Conservation (phyloP, 92 coral and sea anemone genomes). For the Anthopleura xanthogrammica region DNA sequence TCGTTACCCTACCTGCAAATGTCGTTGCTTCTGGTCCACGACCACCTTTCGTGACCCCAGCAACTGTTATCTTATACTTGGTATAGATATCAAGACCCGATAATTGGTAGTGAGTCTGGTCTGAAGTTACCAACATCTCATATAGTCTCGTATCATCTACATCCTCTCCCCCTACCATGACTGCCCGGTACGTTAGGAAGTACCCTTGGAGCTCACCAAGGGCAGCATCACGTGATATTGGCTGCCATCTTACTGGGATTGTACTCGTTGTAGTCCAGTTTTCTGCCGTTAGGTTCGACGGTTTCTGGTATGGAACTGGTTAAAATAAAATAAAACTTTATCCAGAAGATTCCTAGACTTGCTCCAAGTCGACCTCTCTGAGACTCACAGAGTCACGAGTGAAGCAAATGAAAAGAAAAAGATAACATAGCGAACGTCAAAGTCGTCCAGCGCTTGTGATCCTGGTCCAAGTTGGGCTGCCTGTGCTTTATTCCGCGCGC, state of each 20-base stretch:
- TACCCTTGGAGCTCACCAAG: constrained; percentile 20
- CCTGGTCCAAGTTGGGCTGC: no score
- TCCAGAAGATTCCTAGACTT: neutral
- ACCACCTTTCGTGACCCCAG: neutral
- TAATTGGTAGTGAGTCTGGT: constrained; percentile 13
- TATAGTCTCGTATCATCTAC: neutral
- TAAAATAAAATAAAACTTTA: neutral
- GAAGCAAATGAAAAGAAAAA: no score
- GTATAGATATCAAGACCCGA: constrained; percentile 27
- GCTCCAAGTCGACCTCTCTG: no score
- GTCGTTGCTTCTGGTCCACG: neutral
- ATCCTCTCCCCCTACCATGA: constrained; percentile 14
- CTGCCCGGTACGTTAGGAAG: constrained; percentile 19
- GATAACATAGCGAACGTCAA: no score
- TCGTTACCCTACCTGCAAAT: neutral
- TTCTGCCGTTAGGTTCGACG: constrained; percentile 21
- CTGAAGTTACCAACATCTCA: neutral
- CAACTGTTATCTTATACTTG: constrained; percentile 18
- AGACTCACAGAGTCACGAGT: no score
- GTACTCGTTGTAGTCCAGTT: constrained; percentile 30
- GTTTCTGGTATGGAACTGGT: constrained; percentile 25
- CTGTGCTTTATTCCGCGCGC: no score
- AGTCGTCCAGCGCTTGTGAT: no score
- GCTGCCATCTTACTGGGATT: constrained; percentile 25
- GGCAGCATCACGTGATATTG: constrained; percentile 3